Percentiles rank a stretch among this genome's conserved stretches.
Evolutionary conservation across 1,140 invertebrate species (phyloP).

Genomic region (Lasioglossum baleicum): DNA sequence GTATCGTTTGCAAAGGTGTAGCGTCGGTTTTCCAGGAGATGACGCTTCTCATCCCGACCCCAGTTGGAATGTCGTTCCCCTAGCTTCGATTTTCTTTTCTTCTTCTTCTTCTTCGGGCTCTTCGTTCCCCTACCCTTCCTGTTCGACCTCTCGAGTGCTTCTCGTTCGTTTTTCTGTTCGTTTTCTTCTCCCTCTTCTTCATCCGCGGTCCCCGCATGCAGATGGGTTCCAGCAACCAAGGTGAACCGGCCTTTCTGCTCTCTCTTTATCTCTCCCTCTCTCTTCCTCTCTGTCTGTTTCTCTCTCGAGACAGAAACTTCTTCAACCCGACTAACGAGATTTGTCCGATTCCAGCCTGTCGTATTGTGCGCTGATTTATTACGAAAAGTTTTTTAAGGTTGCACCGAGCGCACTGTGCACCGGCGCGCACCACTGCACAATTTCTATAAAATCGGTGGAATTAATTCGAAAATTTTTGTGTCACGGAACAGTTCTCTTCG

Average conservation of each 20-base stretch:
- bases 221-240: constrained; percentile 76
- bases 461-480: constrained; percentile 4
- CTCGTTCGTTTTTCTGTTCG: constrained; percentile 35
- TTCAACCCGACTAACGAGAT: constrained; percentile 75
- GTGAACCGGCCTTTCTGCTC: constrained; percentile 73
- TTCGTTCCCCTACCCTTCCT: constrained; percentile 4
- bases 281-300: too few species aligned
- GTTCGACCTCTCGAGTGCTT: constrained; percentile 10
- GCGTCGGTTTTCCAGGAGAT: constrained; percentile 59
- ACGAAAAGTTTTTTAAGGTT: constrained; percentile 50
- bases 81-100: constrained; percentile 63
- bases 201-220: constrained; percentile 66
- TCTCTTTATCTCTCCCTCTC: constrained; percentile 32
- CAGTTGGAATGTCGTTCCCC: constrained; percentile 66
- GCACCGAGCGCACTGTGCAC: not conserved
- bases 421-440: too few species aligned
- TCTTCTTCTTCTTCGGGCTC: constrained; percentile 33
- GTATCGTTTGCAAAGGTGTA: constrained; percentile 19
- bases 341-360: constrained; percentile 57
- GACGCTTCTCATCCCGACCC: constrained; percentile 56
- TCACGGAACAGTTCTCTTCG: too few species aligned
- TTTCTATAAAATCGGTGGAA: too few species aligned
- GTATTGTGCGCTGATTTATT: constrained; percentile 59
- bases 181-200: constrained; percentile 40
- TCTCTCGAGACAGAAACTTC: constrained; percentile 64